These are phyloP conservation scores for Poeciliopsis presidionis DNA, from an alignment of 2,797 vertebrate genomes.

Conservation along the genomic window DNA sequence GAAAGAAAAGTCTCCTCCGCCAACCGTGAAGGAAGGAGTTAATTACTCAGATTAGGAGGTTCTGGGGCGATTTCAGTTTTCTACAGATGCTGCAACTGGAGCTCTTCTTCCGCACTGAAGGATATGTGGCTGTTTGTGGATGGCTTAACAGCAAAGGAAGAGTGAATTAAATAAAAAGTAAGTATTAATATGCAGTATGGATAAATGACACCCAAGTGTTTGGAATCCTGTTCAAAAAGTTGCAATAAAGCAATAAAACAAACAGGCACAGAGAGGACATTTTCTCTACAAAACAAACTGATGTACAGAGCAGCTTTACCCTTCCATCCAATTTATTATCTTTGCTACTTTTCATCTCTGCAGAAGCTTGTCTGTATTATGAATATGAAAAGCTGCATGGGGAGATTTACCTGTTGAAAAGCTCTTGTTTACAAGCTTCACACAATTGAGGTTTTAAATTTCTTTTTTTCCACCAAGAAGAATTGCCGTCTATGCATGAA, in stretches of 20 bases:
- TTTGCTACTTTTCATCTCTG: conserved; percentile 4
- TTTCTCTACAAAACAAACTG: conserved; percentile 23
- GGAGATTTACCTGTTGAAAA: conserved; percentile 47
- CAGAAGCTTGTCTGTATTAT: conserved; percentile 21
- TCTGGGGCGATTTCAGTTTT: conserved; percentile 52
- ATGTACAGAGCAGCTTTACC: neutral
- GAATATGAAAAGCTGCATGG: conserved; percentile 48
- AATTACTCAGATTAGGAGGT: conserved; percentile 77
- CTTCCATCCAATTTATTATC: conserved; percentile 37
- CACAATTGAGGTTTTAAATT: conserved; percentile 11
- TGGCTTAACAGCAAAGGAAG: conserved; percentile 66
- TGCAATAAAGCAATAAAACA: conserved; percentile 62
- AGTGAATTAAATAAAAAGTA: conserved; percentile 73
- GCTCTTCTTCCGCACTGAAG: conserved; percentile 59
- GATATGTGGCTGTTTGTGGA: conserved; percentile 63
- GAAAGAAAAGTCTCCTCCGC: conserved; percentile 74
- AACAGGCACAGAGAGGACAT: conserved; percentile 48
- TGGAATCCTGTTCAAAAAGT: conserved; percentile 58
- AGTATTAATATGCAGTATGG: conserved; percentile 74
- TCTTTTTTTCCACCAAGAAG: neutral
- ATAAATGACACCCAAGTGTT: conserved; percentile 67
- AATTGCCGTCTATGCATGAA: conserved; percentile 20
- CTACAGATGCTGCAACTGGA: conserved; percentile 38
- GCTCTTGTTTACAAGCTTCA: conserved; percentile 21
- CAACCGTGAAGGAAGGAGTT: conserved; percentile 83